These are phyloP conservation scores for Trachymyrmex cornetzi DNA, from an alignment of 1,140 invertebrate species.

Conservation along the genomic window DNA sequence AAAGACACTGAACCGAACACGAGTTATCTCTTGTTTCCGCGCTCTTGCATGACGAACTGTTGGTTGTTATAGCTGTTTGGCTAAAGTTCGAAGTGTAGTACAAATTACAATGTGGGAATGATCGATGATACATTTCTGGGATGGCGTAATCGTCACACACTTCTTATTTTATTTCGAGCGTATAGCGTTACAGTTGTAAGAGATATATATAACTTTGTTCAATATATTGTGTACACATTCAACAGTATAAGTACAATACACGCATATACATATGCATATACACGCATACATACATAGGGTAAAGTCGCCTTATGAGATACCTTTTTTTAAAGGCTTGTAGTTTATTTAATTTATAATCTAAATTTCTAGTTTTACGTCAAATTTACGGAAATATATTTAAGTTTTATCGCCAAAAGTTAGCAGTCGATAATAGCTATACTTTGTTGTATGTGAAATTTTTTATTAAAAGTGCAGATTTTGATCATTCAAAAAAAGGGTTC, in stretches of 20 bases:
- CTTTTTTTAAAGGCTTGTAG: no score
- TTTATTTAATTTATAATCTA: no score
- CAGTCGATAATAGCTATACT: no score
- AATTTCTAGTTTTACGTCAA: no score
- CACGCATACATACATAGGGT: conserved; percentile 30
- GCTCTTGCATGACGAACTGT: neutral
- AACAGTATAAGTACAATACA: conserved; percentile 74
- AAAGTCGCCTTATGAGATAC: no score
- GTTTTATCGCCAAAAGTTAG: no score
- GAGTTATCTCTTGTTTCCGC: neutral
- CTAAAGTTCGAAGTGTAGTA: conserved; percentile 38
- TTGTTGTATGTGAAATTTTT: no score
- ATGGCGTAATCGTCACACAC: conserved; percentile 12
- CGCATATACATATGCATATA: conserved; percentile 32
- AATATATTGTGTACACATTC: conserved; percentile 63
- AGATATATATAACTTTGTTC: conserved; percentile 71
- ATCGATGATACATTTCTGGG: neutral
- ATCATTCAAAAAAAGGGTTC: no score
- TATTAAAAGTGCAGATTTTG: no score
- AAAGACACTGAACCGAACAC: neutral
- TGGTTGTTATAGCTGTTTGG: neutral
- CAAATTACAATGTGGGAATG: conserved; percentile 21
- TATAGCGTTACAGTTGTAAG: conserved; percentile 71
- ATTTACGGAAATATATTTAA: no score
- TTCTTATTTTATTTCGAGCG: conserved; percentile 47